Conservation (phyloP, 37 sponge, comb jelly and placozoan genomes). For the Tethya wilhelma region DNA sequence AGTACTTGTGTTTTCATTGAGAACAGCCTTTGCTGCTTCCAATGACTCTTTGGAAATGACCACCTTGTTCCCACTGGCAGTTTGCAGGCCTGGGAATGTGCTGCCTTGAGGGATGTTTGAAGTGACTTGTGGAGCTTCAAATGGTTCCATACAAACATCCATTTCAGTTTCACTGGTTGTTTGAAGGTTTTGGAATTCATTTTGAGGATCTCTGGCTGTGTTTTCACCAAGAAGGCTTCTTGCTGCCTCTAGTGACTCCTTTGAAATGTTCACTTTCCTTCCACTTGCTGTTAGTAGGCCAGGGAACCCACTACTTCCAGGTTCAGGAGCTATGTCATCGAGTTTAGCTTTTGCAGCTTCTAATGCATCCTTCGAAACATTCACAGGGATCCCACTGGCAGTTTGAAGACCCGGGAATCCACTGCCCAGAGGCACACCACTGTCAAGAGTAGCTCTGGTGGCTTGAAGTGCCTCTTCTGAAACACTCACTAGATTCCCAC, state of each 20-base stretch:
- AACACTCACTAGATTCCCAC: background rate
- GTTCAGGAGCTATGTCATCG: background rate
- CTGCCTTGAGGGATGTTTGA: background rate
- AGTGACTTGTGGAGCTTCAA: conserved; percentile 17
- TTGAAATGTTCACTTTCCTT: conserved; percentile 28
- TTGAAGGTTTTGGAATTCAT: too few relatives aligned
- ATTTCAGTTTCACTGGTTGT: conserved; percentile 68
- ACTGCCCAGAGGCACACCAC: background rate
- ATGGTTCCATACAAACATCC: conserved; percentile 4
- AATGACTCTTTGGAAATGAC: conserved; percentile 2
- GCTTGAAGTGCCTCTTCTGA: background rate
- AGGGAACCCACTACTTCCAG: background rate
- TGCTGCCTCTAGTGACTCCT: conserved; percentile 24
- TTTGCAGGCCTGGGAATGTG: conserved; percentile 2
- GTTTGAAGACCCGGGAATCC: conserved; percentile 55
- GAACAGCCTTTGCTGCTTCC: conserved; percentile 1
- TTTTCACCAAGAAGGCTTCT: background rate
- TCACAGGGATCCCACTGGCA: conserved; percentile 59
- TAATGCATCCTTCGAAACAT: conserved; percentile 18
- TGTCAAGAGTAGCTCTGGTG: background rate
- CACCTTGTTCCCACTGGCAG: conserved; percentile 38
- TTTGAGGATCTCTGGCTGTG: too few relatives aligned
- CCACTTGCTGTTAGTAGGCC: conserved; percentile 48
- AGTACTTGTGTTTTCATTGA: background rate
- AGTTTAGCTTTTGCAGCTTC: background rate